phyloP scores from a whole-genome alignment of 1,140 invertebrate genomes.

The Tetramorium parvispinum region DNA sequence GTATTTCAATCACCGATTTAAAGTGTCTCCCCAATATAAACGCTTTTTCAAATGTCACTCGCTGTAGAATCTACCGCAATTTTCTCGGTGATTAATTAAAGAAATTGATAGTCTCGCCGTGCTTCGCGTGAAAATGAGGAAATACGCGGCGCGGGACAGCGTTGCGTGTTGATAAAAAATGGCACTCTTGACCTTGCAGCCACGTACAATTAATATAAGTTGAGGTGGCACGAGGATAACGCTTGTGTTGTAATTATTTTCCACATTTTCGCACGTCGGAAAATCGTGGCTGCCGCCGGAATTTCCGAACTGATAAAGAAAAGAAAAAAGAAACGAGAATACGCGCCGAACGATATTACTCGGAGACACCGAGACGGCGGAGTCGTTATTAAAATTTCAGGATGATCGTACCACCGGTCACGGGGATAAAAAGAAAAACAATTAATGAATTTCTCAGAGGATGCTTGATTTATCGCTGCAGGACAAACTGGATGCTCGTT shows the following conservation, averaged over 20 bases:
- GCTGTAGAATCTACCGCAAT: neutral
- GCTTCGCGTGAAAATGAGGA: neutral
- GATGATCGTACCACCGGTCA: neutral
- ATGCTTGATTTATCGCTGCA: slow-evolving; percentile 25
- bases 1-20: neutral
- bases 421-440: neutral
- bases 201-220: slow-evolving; percentile 22
- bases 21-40: slow-evolving; percentile 2
- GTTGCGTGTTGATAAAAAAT: slow-evolving; percentile 8
- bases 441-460: slow-evolving; percentile 9
- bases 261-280: slow-evolving; percentile 23
- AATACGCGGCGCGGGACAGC: neutral
- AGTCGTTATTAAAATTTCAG: slow-evolving; percentile 42
- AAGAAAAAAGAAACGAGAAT: neutral
- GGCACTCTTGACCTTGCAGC: neutral
- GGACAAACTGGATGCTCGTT: neutral
- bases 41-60: slow-evolving; percentile 21
- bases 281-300: neutral
- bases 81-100: slow-evolving; percentile 39
- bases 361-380: neutral
- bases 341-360: neutral
- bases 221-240: neutral
- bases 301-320: neutral
- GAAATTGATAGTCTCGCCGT: slow-evolving; percentile 8
- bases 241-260: slow-evolving; percentile 40